phyloP scores from a whole-genome alignment of 2,888 invertebrate species.

The Clusia tigrina region DNA sequence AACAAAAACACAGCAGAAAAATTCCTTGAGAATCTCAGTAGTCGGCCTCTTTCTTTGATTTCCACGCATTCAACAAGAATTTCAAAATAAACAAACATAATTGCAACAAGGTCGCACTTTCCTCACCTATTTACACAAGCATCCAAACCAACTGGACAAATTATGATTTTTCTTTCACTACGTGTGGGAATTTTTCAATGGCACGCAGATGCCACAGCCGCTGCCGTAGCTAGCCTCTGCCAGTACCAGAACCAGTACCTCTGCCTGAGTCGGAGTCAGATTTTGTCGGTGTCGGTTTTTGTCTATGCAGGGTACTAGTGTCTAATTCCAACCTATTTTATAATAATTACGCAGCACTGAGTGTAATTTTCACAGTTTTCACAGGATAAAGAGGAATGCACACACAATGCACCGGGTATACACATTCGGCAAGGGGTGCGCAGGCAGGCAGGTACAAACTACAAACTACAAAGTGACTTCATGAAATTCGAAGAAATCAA shows the following conservation, averaged over 20 bases:
- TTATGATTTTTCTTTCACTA: not conserved
- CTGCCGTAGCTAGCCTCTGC: too few relatives aligned
- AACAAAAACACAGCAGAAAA: too few relatives aligned
- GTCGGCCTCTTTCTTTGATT: slow-evolving; percentile 1
- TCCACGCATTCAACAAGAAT: not conserved
- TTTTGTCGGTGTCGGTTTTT: too few relatives aligned
- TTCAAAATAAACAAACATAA: not conserved
- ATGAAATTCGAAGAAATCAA: slow-evolving; percentile 4
- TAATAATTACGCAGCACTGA: not conserved
- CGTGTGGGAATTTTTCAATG: slow-evolving; percentile 7
- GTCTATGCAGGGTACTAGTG: too few relatives aligned
- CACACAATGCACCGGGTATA: not conserved
- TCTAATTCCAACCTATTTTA: not conserved
- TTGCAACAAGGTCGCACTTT: slow-evolving; percentile 7
- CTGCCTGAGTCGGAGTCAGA: too few relatives aligned
- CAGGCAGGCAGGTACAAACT: slow-evolving; percentile 3
- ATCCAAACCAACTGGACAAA: not conserved
- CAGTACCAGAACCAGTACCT: too few relatives aligned
- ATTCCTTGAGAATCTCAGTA: too few relatives aligned
- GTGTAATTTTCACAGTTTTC: slow-evolving; percentile 8
- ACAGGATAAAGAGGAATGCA: not conserved
- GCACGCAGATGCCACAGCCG: not conserved
- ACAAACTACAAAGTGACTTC: slow-evolving; percentile 3
- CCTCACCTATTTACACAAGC: not conserved
- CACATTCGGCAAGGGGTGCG: not conserved